Percentiles rank a stretch among this genome's conserved stretches.
Conservation (phyloP, 2,113 vertebrate species). For the Phyllostomus hastatus region DNA sequence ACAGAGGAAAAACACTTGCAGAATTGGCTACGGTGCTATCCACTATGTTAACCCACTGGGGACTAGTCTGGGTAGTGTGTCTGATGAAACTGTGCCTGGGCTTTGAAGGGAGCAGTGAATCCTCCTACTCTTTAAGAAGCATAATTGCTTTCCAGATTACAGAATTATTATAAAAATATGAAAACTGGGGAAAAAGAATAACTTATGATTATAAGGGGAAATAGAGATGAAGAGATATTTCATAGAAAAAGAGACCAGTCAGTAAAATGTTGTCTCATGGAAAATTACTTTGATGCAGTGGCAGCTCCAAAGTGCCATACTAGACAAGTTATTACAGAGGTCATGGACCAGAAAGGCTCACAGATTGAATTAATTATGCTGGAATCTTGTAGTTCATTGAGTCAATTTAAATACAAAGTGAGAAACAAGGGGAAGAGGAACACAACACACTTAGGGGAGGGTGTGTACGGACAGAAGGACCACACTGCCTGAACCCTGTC, state of each 20-base stretch:
- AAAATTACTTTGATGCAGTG: background rate
- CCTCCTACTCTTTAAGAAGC: background rate
- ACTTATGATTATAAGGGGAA: background rate
- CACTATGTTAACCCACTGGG: background rate
- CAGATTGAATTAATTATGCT: background rate
- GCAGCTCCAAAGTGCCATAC: background rate
- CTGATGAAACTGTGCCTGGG: background rate
- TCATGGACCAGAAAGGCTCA: background rate
- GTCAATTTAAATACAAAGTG: background rate
- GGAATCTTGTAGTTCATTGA: background rate
- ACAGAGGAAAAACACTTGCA: background rate
- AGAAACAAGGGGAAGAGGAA: background rate
- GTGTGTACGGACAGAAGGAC: accelerated
- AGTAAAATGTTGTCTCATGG: background rate
- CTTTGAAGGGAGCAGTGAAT: background rate
- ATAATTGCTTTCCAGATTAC: background rate
- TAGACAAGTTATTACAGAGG: background rate
- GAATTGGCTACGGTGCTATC: background rate
- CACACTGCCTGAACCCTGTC: too few species aligned
- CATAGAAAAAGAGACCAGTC: background rate
- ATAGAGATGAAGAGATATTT: background rate
- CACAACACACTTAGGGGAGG: background rate
- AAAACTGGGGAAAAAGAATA: background rate
- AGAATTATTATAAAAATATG: conserved; percentile 3
- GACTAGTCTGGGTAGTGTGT: background rate